Evolutionary conservation across 1,140 invertebrate genomes (phyloP), one percentile per base, ranked within the genome.

Genomic region (Dendrolimus punctatus): DNA sequence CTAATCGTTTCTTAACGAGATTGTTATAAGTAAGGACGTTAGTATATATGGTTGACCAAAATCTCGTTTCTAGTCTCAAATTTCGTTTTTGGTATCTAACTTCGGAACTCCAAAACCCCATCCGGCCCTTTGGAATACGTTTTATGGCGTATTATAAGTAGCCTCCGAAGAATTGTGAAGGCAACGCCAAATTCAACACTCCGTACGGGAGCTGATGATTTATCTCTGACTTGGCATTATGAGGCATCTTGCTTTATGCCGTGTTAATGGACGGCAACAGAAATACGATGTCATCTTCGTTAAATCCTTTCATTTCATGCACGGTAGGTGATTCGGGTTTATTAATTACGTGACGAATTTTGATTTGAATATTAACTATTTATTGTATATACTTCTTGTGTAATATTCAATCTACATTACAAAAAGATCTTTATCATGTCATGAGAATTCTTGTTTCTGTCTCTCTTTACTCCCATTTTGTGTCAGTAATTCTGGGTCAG

Each of bases 151-250:
- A 53, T 58, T 59, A 63, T 69, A 60, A 67, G 66, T 73, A 75
- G 66, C 69, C 54, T 66, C 67, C 54, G 49, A 53, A 55, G 73
- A 78, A 76, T 73, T 77, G 66, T 76, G 58, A 75, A 64, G 60
- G 60, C 42, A 70, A 71, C 72, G 75, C 70, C 70, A 76, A 80
- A 84, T 73, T 75, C 74, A 71, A 74, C 80, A 81, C 78, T 69
- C 53, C 57, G 60, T 49, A 57, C 58, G 55, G 60, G 53, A 61
- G 59, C 58, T 72, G 72, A 80, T 82, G 77, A 78, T 74, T 74
- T 71, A 67, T 84, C 59, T 81, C 74, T 78, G 76, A 77, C 75
- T 44, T 55, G 48, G 70, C 71, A 65, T 45, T 62, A 60, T 61
- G 23, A 23, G 23, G 36, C 39, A 40, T 9, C 48, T 49, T 40